phyloP scores from a whole-genome alignment of 2,797 vertebrate species.

The Serranus cabrilla region DNA sequence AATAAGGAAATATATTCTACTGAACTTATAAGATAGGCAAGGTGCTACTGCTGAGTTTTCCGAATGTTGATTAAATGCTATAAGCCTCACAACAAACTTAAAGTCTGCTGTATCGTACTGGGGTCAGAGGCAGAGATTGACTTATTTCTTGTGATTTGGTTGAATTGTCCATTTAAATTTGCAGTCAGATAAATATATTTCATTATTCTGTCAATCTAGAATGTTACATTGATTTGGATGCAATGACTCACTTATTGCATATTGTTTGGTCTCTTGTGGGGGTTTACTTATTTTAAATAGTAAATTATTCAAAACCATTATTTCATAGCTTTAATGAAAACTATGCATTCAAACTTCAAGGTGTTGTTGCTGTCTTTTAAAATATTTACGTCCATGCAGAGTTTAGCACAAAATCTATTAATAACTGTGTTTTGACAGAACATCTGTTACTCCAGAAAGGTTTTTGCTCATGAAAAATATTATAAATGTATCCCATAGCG shows the following conservation, averaged over 20 bases:
- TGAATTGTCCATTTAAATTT: slow-evolving; percentile 1
- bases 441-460: slow-evolving; percentile 66
- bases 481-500: slow-evolving; percentile 64
- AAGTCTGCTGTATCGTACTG: neutral
- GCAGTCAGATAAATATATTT: neutral
- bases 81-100: neutral
- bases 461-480: slow-evolving; percentile 61
- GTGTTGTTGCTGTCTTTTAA: slow-evolving; percentile 33
- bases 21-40: neutral
- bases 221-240: neutral
- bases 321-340: slow-evolving; percentile 24
- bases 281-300: slow-evolving; percentile 10
- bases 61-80: slow-evolving; percentile 16
- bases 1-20: slow-evolving; percentile 25
- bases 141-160: slow-evolving; percentile 2
- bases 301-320: slow-evolving; percentile 16
- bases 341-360: slow-evolving; percentile 6
- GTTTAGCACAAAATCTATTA: slow-evolving; percentile 44
- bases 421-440: slow-evolving; percentile 71
- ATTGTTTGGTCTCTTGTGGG: neutral
- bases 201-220: neutral
- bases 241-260: neutral
- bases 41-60: slow-evolving; percentile 13
- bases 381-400: slow-evolving; percentile 49
- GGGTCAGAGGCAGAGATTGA: neutral